Evolutionary conservation across 2,888 invertebrate species (phyloP), one percentile per base, ranked within the genome.

Genomic region (Drosophila merina): DNA sequence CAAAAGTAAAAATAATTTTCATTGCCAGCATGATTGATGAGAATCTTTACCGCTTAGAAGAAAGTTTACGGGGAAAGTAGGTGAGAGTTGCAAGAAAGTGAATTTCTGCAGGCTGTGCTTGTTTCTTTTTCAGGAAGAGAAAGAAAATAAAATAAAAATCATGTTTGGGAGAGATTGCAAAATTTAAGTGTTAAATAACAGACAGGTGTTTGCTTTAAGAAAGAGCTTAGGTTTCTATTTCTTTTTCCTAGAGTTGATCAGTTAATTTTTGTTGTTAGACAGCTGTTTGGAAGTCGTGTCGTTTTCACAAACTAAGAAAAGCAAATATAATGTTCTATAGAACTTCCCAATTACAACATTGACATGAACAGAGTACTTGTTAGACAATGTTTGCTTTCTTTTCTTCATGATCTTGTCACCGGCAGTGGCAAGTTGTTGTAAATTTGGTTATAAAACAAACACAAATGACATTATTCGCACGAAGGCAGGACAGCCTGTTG

Each of bases 381-480:
- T 74, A 75, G 8, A 49, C 30, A 20, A 20, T 42, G 40, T 28
- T 50, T 14, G 44, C 42, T 25, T 52, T 33, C 36, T 25, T 30
- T 36, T 58, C 30, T 52, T 40, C 1, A 4, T 42, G 55, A 20
- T 26, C 38, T 31, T 74, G 75, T 70, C 60, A 55, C 50, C 47
- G 57, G 42, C 62, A 72, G 60, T 60, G 72, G 67, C 70, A 74
- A 83, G 72, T 85, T 72, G 86, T 79, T 77, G 77, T 88, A 76
- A 78, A 76, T 75, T 79, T 72, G 77, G 74, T 84, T 84, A 87
- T 86, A 88, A 84, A 84, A 84, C 84, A 86, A 84, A 84, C 77
- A 83, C 88, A 88, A 86, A 82, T 79, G 86, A 87, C 83, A 87
- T 85, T 87, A 87, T 83, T 87, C 83, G 77, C 83, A 85, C 79